Evolutionary conservation across 1,140 invertebrate species (phyloP).

Genomic region (Euwallacea fornicatus): DNA sequence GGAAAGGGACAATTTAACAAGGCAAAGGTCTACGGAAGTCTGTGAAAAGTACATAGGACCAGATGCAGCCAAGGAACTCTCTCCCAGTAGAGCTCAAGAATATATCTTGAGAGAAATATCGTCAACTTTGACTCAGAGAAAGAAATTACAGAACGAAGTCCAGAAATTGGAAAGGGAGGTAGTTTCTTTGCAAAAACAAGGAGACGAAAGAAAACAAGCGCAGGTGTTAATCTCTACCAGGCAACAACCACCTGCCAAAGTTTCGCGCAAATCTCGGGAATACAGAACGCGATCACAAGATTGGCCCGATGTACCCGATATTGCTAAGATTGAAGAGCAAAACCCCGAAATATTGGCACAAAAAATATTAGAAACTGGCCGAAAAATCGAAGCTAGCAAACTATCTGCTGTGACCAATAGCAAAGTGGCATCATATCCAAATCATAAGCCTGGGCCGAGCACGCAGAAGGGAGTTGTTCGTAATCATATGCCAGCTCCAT

Average conservation of each 20-base stretch:
- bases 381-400: constrained; percentile 82
- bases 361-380: constrained; percentile 85
- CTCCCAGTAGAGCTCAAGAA: constrained; percentile 72
- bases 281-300: constrained; percentile 79
- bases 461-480: constrained; percentile 41
- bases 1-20: constrained; percentile 70
- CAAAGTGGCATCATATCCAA: constrained; percentile 39
- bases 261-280: constrained; percentile 67
- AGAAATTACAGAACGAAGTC: constrained; percentile 78
- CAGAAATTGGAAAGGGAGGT: constrained; percentile 75
- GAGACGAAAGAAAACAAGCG: constrained; percentile 64
- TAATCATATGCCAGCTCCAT: constrained; percentile 48
- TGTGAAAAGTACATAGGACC: constrained; percentile 64
- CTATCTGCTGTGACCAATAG: constrained; percentile 50
- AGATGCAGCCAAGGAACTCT: constrained; percentile 59
- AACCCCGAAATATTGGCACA: constrained; percentile 86
- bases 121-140: constrained; percentile 76
- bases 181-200: constrained; percentile 69
- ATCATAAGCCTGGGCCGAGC: constrained; percentile 21
- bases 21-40: constrained; percentile 68
- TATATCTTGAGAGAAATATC: constrained; percentile 83
- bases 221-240: constrained; percentile 46
- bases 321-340: constrained; percentile 88
- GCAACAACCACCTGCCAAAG: constrained; percentile 40
- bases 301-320: constrained; percentile 87